phyloP scores from a whole-genome alignment of 2,888 invertebrate genomes.

The Torymus texanus region DNA sequence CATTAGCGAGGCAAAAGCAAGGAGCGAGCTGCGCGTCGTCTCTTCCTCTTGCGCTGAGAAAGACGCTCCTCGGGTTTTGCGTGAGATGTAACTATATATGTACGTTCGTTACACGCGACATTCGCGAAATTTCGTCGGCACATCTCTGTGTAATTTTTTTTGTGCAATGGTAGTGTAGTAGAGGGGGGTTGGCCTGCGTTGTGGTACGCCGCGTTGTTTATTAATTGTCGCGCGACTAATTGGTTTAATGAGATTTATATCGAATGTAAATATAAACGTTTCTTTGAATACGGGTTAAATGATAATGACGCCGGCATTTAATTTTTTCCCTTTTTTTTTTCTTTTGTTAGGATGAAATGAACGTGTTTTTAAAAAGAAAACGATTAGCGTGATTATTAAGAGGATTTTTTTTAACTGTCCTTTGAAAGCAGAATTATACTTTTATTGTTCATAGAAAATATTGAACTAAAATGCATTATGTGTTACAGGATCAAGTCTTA shows the following conservation, averaged over 20 bases:
- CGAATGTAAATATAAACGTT: slow-evolving; percentile 13
- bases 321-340: too few species aligned
- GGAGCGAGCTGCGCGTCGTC: slow-evolving; percentile 54
- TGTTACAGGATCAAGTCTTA: too few species aligned
- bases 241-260: slow-evolving; percentile 7
- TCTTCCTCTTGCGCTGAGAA: slow-evolving; percentile 13
- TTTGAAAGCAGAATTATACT: too few species aligned
- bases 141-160: neutral
- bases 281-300: neutral
- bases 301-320: too few species aligned
- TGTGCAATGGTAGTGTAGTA: too few species aligned
- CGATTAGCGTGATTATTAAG: too few species aligned
- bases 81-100: neutral
- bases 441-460: too few species aligned
- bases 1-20: slow-evolving; percentile 74
- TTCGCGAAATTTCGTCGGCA: slow-evolving; percentile 43
- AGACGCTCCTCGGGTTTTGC: slow-evolving; percentile 17
- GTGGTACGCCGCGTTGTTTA: neutral
- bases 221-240: neutral
- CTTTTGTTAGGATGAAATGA: too few species aligned
- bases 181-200: neutral
- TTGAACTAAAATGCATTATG: too few species aligned
- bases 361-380: too few species aligned
- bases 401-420: too few species aligned
- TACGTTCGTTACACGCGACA: slow-evolving; percentile 16